Evolutionary conservation across 2,797 vertebrate species (phyloP), one percentile per base, ranked within the genome.

Genomic region (Florisuga fusca): DNA sequence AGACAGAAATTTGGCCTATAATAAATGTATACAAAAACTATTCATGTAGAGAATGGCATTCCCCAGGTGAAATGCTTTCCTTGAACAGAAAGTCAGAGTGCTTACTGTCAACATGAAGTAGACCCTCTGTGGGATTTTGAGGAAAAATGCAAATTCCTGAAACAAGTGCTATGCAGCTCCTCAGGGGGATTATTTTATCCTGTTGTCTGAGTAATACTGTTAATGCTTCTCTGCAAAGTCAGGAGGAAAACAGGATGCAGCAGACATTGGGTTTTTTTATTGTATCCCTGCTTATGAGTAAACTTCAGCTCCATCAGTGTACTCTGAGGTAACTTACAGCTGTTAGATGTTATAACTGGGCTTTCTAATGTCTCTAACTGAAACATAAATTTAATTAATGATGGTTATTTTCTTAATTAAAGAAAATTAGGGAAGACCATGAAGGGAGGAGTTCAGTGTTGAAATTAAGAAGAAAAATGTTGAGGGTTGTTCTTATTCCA

Each of bases 1-100:
- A 91, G 67, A 71, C 58, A 88, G 66, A 87, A 95, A 88, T 94
- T 88, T 93, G 85, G 71, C 74, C 67, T 89, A 34, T 71, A 82
- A 72, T 87, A 50, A 33, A 33, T 31, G 13, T 87, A 48, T 81
- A 90, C 55, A 93, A 79, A 91, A 51, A 1, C 6, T 15, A n/a
- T 53, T 86, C n/a, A 41, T 16, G 12, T 33, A 85, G 33, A 11
- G n/a, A 2, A 46, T 78, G 20, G 12, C 73, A 68, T 54, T 90
- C 73, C 73, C 38, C 59, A 57, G 31, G 34, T 74, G 59, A 94
- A 94, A 91, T 59, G 26, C 22, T 59, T 94, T 53, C 15, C 77
- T 82, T 48, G 50, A 71, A 78, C 21, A 68, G 78, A 71, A 92
- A 87, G 64, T 69, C 48, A 61, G 68, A 77, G 33, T 63, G 21